phyloP scores from a whole-genome alignment of 2,888 invertebrate genomes.

The Sepioteuthis lessoniana region DNA sequence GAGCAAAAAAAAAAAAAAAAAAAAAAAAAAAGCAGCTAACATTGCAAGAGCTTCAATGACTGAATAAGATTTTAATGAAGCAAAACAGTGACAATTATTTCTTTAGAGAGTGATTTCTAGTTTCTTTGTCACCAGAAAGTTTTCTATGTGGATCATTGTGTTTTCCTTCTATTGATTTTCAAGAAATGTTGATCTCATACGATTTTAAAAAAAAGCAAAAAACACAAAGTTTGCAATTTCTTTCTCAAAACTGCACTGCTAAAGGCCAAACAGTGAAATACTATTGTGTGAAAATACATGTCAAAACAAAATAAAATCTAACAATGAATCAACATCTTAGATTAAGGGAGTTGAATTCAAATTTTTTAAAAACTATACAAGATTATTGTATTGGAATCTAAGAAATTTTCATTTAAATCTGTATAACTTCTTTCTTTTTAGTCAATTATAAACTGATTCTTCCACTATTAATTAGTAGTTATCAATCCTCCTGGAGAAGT shows the following conservation, averaged over 20 bases:
- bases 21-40: neutral
- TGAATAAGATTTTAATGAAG: neutral
- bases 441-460: neutral
- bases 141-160: neutral
- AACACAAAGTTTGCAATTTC: neutral
- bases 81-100: slow-evolving; percentile 38
- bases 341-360: neutral
- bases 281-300: neutral
- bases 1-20: neutral
- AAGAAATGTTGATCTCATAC: neutral
- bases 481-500: neutral
- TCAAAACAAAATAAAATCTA: neutral
- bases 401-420: neutral
- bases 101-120: neutral
- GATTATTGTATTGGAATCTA: neutral
- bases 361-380: too few species aligned
- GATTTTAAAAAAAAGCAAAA: too few species aligned
- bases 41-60: neutral
- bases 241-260: neutral
- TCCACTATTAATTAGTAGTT: neutral
- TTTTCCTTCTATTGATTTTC: neutral
- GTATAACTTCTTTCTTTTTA: neutral
- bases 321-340: neutral
- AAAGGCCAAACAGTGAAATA: slow-evolving; percentile 9
- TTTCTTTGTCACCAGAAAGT: slow-evolving; percentile 10